These are phyloP conservation scores for Apaloderma vittatum DNA, from an alignment of 2,113 vertebrate species.

Conservation along the genomic window DNA sequence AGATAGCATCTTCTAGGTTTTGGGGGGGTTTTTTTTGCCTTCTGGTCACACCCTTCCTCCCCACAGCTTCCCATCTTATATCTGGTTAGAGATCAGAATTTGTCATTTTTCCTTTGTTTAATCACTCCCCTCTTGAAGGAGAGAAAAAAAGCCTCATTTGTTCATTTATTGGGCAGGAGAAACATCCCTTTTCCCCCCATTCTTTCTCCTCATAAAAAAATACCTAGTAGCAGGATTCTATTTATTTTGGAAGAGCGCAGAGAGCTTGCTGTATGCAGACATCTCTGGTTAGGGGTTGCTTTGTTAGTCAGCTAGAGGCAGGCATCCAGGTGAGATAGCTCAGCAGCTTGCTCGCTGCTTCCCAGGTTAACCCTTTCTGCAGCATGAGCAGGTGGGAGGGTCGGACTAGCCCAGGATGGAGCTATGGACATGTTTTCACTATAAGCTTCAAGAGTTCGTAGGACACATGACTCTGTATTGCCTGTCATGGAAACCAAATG, in stretches of 20 bases:
- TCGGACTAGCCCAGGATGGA: neutral
- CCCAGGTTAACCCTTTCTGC: neutral
- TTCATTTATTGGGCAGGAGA: neutral
- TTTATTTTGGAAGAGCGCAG: neutral
- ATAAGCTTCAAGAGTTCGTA: neutral
- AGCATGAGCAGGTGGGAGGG: neutral
- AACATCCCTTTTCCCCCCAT: neutral
- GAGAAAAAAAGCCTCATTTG: neutral
- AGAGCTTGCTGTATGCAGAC: neutral
- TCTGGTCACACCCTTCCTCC: neutral
- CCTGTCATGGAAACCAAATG: neutral
- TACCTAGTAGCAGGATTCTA: neutral
- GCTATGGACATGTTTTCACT: neutral
- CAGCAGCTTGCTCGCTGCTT: neutral
- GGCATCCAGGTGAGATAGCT: neutral
- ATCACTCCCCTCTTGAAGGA: neutral
- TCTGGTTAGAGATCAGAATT: conserved; percentile 25
- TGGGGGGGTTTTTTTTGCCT: neutral
- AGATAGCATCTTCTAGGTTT: neutral
- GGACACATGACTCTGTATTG: neutral
- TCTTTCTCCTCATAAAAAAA: neutral
- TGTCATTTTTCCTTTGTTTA: neutral
- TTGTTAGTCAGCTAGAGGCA: neutral
- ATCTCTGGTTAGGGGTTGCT: neutral
- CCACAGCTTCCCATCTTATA: neutral